A percentile compares a stretch with the other conserved stretches of the same genome.
Conservation (phyloP, 2,888 invertebrate genomes). For the Andrena bucephala region DNA sequence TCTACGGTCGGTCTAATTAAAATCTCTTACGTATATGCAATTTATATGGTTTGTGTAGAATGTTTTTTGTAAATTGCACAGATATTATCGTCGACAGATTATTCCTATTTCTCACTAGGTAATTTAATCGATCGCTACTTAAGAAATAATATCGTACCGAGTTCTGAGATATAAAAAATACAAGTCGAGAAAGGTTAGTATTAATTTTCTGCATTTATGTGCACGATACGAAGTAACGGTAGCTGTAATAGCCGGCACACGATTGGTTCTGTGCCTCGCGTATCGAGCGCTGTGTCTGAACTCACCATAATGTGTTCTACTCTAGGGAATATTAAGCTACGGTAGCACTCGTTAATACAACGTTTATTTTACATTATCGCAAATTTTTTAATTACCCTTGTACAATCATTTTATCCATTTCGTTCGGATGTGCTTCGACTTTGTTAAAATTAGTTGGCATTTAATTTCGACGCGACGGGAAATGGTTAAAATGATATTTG, state of each 20-base stretch:
- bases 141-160: background rate
- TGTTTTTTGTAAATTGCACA: background rate
- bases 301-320: constrained; percentile 34
- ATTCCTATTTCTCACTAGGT: background rate
- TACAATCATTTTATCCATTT: background rate
- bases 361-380: background rate
- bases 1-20: background rate
- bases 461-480: too few relatives aligned
- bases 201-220: background rate
- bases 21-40: background rate
- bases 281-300: constrained; percentile 37
- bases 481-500: background rate
- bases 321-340: constrained; percentile 45
- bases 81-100: background rate
- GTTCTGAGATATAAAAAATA: background rate
- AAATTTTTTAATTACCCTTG: background rate
- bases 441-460: too few relatives aligned
- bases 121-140: background rate
- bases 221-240: background rate
- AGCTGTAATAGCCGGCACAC: constrained; percentile 8
- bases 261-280: constrained; percentile 32
- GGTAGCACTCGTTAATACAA: constrained; percentile 13
- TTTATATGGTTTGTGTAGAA: background rate
- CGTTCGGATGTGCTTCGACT: background rate
- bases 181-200: background rate